Evolutionary conservation across 2,797 vertebrate species (phyloP), one percentile per base, ranked within the genome.

Genomic region (Platyrinchus mystaceus): DNA sequence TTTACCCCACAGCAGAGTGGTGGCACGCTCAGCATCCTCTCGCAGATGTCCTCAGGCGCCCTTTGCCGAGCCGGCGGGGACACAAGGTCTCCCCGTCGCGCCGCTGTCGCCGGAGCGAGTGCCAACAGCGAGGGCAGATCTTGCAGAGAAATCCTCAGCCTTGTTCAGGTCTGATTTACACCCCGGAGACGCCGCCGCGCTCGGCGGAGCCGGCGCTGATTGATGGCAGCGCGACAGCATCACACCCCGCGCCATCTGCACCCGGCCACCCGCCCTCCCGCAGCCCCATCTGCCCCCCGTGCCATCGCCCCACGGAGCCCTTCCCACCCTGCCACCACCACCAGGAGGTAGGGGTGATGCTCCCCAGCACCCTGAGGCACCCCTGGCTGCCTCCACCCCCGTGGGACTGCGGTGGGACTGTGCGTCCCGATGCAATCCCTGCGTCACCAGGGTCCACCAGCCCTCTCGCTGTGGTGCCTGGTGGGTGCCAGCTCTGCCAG

Each of bases 381-480:
- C 41, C 49, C 2, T 0, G 46, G 20, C 20, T 21, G 22, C 22
- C 49, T 43, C 63, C 14, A 3, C 10, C 19, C 83, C 58, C 34
- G 0, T 2, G 1, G 3, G 68, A 6, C 4, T 4, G 3, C 3
- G 0, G 14, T 3, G 56, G 77, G n/a, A 19, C 32, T 0, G 5
- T 0, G 55, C 32, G 21, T 44, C 84, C 89, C 7, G 0, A 1
- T 4, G 12, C 44, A 0, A 9, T 19, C 63, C 52, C 83, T 2
- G 32, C 71, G 9, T 32, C 71, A 0, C 47, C 6, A 0, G 76
- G 43, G 6, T 4, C 19, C 68, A 1, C 2, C 39, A 12, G 36
- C 49, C 21, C 47, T 62, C 19, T 21, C 3, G 3, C 44, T 5
- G 4, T 1, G 0, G 22, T 20, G 43, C 10, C 74, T 3, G 2